A percentile compares a stretch with the other conserved stretches of the same genome.
Evolutionary conservation across 2,113 vertebrate genomes (phyloP).

Genomic region (Amphilophus citrinellus): DNA sequence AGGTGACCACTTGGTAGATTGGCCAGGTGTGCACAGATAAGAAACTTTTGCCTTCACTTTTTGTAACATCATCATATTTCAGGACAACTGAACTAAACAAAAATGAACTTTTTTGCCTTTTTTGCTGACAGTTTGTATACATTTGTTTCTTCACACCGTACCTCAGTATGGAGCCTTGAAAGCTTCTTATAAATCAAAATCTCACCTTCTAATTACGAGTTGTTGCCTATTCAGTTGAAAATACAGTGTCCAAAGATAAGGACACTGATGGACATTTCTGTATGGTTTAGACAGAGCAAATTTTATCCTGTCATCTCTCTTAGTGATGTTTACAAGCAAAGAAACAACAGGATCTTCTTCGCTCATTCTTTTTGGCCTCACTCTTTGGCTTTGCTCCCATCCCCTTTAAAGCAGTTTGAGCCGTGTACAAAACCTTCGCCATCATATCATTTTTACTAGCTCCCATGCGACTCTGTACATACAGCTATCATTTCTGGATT

Average conservation of each 20-base stretch:
- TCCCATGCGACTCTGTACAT: conserved; percentile 31
- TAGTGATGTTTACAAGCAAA: conserved; percentile 34
- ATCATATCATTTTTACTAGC: conserved; percentile 30
- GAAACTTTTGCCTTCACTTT: background rate
- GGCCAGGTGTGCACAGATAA: background rate
- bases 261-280: conserved; percentile 5
- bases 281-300: background rate
- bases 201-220: background rate
- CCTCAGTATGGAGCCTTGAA: background rate
- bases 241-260: conserved; percentile 3
- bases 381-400: background rate
- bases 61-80: background rate
- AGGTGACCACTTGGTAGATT: background rate
- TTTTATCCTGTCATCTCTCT: conserved; percentile 13
- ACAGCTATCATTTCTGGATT: conserved; percentile 59
- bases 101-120: background rate
- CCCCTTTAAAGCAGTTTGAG: conserved; percentile 1
- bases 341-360: conserved; percentile 19
- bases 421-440: conserved; percentile 2
- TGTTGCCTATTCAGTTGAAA: conserved; percentile 1
- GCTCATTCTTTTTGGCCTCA: background rate
- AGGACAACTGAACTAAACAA: background rate
- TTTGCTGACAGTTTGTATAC: background rate
- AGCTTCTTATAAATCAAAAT: background rate
- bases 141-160: background rate